Evolutionary conservation across 1,140 invertebrate genomes (phyloP).

Genomic region (Apis florea): DNA sequence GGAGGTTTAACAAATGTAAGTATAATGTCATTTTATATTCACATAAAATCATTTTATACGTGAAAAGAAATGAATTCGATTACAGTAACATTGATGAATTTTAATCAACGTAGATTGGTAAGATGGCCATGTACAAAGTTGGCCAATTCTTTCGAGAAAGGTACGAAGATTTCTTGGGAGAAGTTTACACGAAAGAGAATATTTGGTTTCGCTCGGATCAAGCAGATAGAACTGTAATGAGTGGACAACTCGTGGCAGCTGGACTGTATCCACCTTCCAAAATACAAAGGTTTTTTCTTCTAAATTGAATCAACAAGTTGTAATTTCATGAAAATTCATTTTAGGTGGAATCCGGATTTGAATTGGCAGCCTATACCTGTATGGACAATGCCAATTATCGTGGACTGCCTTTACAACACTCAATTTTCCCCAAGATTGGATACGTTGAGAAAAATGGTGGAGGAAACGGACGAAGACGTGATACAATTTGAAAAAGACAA

Average conservation of each 20-base stretch:
- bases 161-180: constrained; percentile 3
- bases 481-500: neutral
- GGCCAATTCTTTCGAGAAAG: constrained; percentile 17
- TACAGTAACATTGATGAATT: too few species aligned
- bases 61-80: neutral
- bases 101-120: neutral
- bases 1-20: constrained; percentile 30
- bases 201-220: constrained; percentile 6
- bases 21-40: neutral
- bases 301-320: neutral
- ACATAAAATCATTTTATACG: neutral
- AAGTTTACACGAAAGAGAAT: neutral
- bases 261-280: constrained; percentile 3
- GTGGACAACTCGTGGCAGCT: constrained; percentile 27
- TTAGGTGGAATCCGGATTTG: constrained; percentile 26
- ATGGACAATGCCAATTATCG: neutral
- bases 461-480: neutral
- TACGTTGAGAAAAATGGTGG: neutral
- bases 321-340: neutral
- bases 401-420: neutral
- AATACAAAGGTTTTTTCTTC: constrained; percentile 21
- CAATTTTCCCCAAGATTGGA: neutral
- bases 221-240: constrained; percentile 17
- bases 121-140: constrained; percentile 9
- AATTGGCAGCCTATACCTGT: constrained; percentile 41